phyloP scores from a whole-genome alignment of 2,797 vertebrate species.

The Hydrolagus colliei region DNA sequence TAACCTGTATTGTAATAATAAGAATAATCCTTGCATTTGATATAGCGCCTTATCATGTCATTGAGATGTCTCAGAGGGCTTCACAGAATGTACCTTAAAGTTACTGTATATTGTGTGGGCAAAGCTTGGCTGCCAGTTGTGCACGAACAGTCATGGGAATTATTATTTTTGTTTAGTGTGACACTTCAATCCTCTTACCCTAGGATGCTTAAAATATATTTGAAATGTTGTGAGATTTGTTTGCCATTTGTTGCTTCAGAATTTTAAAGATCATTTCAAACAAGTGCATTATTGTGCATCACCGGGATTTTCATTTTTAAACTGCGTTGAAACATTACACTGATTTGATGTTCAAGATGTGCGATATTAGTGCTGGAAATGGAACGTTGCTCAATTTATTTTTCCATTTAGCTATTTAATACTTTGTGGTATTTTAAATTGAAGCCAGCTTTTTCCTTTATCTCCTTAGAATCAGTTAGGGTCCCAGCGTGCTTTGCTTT shows the following conservation, averaged over 20 bases:
- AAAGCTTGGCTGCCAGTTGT: too few relatives aligned
- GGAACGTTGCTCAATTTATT: conserved; percentile 22
- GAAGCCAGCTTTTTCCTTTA: conserved; percentile 25
- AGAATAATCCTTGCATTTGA: too few relatives aligned
- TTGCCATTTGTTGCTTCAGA: too few relatives aligned
- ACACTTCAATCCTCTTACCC: not conserved
- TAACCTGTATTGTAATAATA: not conserved
- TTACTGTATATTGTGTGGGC: too few relatives aligned
- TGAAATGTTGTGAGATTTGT: not conserved
- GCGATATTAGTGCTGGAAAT: conserved; percentile 32
- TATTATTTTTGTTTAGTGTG: not conserved
- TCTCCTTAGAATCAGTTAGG: conserved; percentile 68
- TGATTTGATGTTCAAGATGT: conserved; percentile 13
- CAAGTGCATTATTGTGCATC: not conserved
- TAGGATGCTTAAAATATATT: conserved; percentile 12
- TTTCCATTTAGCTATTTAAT: not conserved
- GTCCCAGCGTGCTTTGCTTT: conserved; percentile 78
- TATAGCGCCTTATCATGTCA: too few relatives aligned
- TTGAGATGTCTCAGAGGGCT: too few relatives aligned
- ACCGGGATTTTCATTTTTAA: too few relatives aligned
- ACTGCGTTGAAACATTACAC: too few relatives aligned
- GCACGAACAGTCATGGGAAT: too few relatives aligned
- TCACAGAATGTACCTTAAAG: too few relatives aligned
- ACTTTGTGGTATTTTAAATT: not conserved
- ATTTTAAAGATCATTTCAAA: too few relatives aligned